Percentiles rank a stretch among this genome's conserved stretches.
Conservation (phyloP, 2,888 invertebrate species). For the Thecocarcelia acutangulata region DNA sequence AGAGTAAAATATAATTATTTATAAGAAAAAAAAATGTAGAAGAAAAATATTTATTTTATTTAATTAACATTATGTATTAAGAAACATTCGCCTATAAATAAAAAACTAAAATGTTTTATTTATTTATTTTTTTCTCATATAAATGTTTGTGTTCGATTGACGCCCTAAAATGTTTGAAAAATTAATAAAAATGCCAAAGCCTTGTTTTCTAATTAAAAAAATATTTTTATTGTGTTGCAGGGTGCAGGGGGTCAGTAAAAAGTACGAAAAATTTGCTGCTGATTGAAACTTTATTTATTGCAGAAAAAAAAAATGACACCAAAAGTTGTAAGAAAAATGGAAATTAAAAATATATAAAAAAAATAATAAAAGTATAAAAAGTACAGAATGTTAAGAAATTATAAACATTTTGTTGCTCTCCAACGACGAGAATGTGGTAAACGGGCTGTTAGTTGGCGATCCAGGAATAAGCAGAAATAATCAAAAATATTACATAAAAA, state of each 20-base stretch:
- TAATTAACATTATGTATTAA: too few species aligned
- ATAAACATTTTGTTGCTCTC: slow-evolving; percentile 29
- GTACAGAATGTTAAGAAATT: slow-evolving; percentile 23
- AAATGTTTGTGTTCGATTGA: neutral
- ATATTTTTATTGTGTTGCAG: slow-evolving; percentile 44
- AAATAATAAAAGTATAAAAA: slow-evolving; percentile 27
- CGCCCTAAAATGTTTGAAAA: neutral
- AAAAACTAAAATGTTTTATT: slow-evolving; percentile 7
- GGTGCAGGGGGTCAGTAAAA: slow-evolving; percentile 40
- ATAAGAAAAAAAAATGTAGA: slow-evolving; percentile 30
- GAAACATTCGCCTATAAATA: slow-evolving; percentile 25
- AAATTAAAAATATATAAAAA: slow-evolving; percentile 62
- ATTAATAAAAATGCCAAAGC: slow-evolving; percentile 71
- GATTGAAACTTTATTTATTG: slow-evolving; percentile 63
- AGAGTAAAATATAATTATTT: slow-evolving; percentile 44
- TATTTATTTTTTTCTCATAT: neutral
- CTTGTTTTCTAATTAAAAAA: slow-evolving; percentile 64
- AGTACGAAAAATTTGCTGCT: slow-evolving; percentile 57
- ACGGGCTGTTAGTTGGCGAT: slow-evolving; percentile 20
- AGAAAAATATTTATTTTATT: slow-evolving; percentile 6
- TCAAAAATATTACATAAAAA: slow-evolving; percentile 14
- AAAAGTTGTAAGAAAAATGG: slow-evolving; percentile 25
- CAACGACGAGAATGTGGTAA: slow-evolving; percentile 45
- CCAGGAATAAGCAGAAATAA: slow-evolving; percentile 26
- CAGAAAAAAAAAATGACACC: slow-evolving; percentile 36